These are phyloP conservation scores for Fulica atra DNA, from an alignment of 2,113 vertebrate species.

Conservation along the genomic window DNA sequence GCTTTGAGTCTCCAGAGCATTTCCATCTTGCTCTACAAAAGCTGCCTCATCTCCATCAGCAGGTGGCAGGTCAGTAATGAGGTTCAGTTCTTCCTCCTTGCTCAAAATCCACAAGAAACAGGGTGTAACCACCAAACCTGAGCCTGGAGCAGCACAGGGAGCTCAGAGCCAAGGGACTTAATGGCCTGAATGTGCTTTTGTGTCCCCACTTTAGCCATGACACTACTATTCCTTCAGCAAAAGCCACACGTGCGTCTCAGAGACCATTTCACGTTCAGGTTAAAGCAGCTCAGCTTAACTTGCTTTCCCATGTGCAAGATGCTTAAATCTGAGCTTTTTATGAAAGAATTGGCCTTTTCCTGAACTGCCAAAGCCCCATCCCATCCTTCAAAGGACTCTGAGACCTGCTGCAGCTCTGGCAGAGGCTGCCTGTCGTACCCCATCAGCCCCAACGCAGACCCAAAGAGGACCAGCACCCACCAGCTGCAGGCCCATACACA, in stretches of 20 bases:
- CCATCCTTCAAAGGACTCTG: rapidly evolving
- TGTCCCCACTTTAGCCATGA: neutral
- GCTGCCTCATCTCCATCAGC: neutral
- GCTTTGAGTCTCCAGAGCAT: neutral
- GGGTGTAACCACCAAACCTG: neutral
- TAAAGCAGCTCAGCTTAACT: neutral
- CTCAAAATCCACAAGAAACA: neutral
- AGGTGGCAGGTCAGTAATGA: neutral
- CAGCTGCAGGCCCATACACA: rapidly evolving
- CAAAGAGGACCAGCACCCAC: neutral
- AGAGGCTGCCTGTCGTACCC: neutral
- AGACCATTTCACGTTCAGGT: neutral
- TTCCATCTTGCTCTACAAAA: neutral
- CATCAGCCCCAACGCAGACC: neutral
- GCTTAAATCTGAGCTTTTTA: neutral
- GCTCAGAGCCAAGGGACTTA: neutral
- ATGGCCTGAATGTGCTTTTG: neutral
- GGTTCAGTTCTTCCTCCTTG: neutral
- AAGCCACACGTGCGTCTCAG: neutral
- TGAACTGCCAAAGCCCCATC: neutral
- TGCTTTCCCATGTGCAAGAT: neutral
- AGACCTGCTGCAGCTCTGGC: neutral
- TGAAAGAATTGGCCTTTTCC: neutral
- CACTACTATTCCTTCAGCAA: neutral
- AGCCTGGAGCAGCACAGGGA: neutral